Conservation (phyloP, 1,140 invertebrate species). For the Dryas iulia region DNA sequence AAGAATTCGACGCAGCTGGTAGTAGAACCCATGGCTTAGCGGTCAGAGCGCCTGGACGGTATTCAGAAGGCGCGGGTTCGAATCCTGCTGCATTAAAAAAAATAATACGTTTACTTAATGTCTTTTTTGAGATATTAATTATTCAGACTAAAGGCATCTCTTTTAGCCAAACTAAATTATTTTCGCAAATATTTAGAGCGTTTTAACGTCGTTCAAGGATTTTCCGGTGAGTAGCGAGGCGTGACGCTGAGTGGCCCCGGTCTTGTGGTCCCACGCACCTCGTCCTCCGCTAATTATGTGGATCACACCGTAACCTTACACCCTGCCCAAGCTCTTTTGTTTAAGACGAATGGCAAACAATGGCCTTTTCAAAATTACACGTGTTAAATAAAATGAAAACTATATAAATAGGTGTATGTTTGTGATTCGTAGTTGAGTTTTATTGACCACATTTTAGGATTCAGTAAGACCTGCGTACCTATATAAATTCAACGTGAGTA, state of each 20-base stretch:
- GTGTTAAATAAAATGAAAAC: no score
- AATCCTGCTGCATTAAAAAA: no score
- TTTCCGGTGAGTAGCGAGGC: conserved; percentile 39
- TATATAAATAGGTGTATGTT: no score
- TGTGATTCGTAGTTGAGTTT: no score
- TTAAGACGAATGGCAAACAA: not conserved
- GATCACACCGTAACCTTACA: conserved; percentile 53
- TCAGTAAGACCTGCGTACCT: no score
- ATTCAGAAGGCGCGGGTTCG: no score
- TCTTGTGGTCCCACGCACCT: conserved; percentile 31
- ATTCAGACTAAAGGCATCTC: not conserved
- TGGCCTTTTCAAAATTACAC: not conserved
- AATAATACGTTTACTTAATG: no score
- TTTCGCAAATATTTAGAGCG: not conserved
- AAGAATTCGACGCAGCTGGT: no score
- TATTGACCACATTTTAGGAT: no score
- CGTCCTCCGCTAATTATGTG: conserved; percentile 49
- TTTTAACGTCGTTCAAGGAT: conserved; percentile 48
- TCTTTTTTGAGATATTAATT: not conserved
- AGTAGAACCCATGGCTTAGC: no score
- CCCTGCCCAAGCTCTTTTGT: conserved; percentile 28
- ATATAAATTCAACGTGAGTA: no score
- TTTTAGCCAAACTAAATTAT: not conserved
- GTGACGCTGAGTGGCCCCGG: conserved; percentile 42
- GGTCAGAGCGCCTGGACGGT: no score